A percentile compares a stretch with the other conserved stretches of the same genome.
Evolutionary conservation across 2,888 invertebrate genomes (phyloP).

Genomic region (Caenorhabditis sulstoni): DNA sequence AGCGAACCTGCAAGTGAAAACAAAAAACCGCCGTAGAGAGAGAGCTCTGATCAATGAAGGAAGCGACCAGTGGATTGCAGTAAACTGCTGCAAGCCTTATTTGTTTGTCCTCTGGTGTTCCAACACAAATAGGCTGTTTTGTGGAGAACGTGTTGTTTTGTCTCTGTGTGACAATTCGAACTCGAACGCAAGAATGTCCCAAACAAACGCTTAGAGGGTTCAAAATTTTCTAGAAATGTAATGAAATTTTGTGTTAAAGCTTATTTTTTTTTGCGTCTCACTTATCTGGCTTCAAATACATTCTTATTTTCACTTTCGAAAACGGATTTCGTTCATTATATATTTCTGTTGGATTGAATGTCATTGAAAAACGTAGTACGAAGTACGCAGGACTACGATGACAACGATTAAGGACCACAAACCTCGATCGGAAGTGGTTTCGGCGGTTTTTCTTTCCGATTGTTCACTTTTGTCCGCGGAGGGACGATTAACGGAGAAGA

Average conservation of each 20-base stretch:
- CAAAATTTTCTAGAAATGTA: conserved; percentile 46
- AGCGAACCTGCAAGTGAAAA: background rate
- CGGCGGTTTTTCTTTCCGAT: conserved; percentile 21
- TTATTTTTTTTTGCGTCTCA: too few species aligned
- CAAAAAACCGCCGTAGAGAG: background rate
- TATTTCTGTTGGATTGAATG: too few species aligned
- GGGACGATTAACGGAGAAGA: conserved; percentile 27
- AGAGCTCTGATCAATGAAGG: conserved; percentile 5
- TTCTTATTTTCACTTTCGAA: too few species aligned
- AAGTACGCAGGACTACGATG: conserved; percentile 5
- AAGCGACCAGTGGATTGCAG: background rate
- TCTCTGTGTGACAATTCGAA: conserved; percentile 24
- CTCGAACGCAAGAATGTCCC: conserved; percentile 31
- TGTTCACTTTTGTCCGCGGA: conserved; percentile 16
- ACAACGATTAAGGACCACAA: conserved; percentile 19
- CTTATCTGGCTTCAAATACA: too few species aligned
- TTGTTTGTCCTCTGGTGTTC: conserved; percentile 51
- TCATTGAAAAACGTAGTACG: conserved; percentile 21
- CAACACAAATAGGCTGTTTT: conserved; percentile 18
- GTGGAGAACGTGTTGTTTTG: conserved; percentile 43
- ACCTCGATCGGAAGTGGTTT: conserved; percentile 42
- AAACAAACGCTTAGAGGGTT: conserved; percentile 44
- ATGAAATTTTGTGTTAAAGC: conserved; percentile 19
- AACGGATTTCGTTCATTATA: too few species aligned
- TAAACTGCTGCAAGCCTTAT: background rate